Conservation (phyloP, 1,140 invertebrate genomes). For the Adoxophyes honmai region DNA sequence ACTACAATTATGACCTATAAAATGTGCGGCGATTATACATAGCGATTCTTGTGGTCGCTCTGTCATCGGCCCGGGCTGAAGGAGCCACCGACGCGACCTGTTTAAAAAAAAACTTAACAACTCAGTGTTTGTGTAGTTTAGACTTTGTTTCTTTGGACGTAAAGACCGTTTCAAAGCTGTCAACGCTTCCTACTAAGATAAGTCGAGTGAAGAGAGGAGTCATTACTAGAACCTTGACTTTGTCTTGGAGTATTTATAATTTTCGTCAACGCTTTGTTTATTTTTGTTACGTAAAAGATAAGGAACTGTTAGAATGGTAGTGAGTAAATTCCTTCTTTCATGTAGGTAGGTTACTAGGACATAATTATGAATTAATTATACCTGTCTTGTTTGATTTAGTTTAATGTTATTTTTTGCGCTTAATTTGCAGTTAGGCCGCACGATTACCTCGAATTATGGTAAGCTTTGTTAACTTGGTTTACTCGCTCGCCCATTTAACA, state of each 20-base stretch:
- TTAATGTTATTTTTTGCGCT: too few relatives aligned
- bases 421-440: too few relatives aligned
- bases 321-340: too few relatives aligned
- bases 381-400: too few relatives aligned
- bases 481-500: too few relatives aligned
- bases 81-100: conserved; percentile 35
- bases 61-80: conserved; percentile 52
- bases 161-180: conserved; percentile 21
- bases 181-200: conserved; percentile 20
- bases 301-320: neutral
- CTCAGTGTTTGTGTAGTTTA: conserved; percentile 18
- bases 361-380: too few relatives aligned
- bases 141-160: conserved; percentile 21
- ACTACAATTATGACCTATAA: conserved; percentile 76
- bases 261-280: conserved; percentile 47
- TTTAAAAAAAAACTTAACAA: conserved; percentile 24
- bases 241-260: conserved; percentile 53
- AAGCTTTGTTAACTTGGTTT: too few relatives aligned
- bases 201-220: conserved; percentile 26
- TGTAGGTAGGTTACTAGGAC: too few relatives aligned
- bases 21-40: conserved; percentile 69
- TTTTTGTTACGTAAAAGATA: conserved; percentile 22
- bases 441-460: too few relatives aligned
- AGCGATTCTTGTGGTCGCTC: conserved; percentile 65
- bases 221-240: conserved; percentile 52